A percentile compares a stretch with the other conserved stretches of the same genome.
Evolutionary conservation across 2,113 vertebrate genomes (phyloP).

Genomic region (Martes martes): DNA sequence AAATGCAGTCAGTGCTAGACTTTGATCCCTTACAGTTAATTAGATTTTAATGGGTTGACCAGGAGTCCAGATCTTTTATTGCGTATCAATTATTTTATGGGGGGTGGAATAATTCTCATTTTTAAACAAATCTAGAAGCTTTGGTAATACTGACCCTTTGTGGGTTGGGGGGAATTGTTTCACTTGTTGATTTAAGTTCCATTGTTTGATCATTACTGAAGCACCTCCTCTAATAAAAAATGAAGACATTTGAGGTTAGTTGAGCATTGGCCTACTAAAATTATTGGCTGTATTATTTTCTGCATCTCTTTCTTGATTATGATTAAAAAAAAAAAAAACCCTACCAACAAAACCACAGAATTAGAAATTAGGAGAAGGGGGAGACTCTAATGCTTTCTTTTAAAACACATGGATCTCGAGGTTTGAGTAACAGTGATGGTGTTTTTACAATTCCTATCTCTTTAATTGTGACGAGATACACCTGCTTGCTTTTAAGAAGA

Average conservation of each 20-base stretch:
- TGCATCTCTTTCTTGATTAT: not conserved
- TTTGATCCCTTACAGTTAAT: not conserved
- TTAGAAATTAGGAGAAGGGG: not conserved
- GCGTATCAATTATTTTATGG: not conserved
- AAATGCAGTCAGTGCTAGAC: not conserved
- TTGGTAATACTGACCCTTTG: not conserved
- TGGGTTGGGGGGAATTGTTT: not conserved
- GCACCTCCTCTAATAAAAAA: not conserved
- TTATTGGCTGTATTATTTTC: not conserved
- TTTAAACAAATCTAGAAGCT: not conserved
- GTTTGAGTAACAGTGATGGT: not conserved
- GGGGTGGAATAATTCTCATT: not conserved
- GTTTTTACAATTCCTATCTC: not conserved
- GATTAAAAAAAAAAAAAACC: not conserved
- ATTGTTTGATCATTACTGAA: not conserved
- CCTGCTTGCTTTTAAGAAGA: conserved; percentile 59
- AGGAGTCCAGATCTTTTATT: not conserved
- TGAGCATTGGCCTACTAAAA: not conserved
- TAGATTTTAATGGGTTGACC: not conserved
- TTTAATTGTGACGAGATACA: conserved; percentile 19
- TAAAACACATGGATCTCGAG: not conserved
- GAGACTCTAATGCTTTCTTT: not conserved
- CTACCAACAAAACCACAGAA: not conserved
- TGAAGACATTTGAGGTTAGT: not conserved
- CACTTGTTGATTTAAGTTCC: not conserved